Base-by-base conservation (phyloP, 2,797 vertebrate genomes). In the Microchirus variegatus region DNA sequence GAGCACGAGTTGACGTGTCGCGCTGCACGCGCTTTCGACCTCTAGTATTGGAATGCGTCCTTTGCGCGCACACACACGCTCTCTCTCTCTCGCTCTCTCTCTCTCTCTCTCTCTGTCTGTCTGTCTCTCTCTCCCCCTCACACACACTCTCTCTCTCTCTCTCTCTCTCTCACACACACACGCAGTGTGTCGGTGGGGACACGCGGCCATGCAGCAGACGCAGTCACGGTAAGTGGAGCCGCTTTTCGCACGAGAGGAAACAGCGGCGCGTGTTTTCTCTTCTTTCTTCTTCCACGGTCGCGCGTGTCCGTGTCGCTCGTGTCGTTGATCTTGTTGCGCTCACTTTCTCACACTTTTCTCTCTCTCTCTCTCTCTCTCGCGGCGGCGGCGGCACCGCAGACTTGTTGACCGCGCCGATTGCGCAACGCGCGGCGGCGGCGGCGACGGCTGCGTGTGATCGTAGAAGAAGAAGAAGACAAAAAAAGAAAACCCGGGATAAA, bases 1-100 rank as follows among this genome's bases (percentile, higher is more conserved):
- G 80, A 80, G 77, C 82, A 53, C 77, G 81, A 82, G 81, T 87
- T 85, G 84, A 88, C 87, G 82, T 83, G 83, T 87, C 81, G 83
- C 81, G 80, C 82, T 65, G 77, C 13, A 15, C n/a, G 48, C 76
- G 80, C 82, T 87, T 89, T 82, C 81, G 81, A 89, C 80, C 82
- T 53, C 71, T 70, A 53, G 73, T 74, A 62, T 83, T 77, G 75
- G 83, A 69, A 70, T 73, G 83, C 81, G 82, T 70, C 81, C 62
- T n/a, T 67, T 59, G 63, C 77, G n/a, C 78, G 9, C 75, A 48
- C 61, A 41, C 75, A 19, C 59, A 11, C 60, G 4, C 61, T 40
- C 36, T 43, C 50, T 36, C 22, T 8, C 47, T 35, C 31, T 50
- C 48, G 16, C 48, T 9, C 35, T 26, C 49, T n/a, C 13, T 8